Percentiles rank a stretch among this genome's conserved stretches.
phyloP scores from a whole-genome alignment of 2,113 vertebrate genomes.

The Gallinago media region DNA sequence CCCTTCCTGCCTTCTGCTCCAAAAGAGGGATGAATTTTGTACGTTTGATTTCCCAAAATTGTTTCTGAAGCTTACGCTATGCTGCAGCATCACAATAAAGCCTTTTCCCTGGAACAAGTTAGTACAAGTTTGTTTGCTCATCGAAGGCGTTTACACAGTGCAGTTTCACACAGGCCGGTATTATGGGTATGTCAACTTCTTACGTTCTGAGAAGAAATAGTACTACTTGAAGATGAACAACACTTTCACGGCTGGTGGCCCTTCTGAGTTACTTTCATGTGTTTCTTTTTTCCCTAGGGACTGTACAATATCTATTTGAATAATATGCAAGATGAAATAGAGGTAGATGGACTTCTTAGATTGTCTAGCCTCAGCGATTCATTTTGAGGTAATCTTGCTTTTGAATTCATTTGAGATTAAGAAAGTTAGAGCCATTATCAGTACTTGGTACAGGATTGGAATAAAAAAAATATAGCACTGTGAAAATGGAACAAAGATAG shows the following conservation, averaged over 20 bases:
- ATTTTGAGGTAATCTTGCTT: slow-evolving; percentile 29
- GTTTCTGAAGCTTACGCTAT: background rate
- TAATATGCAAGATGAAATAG: slow-evolving; percentile 18
- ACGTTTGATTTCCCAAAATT: slow-evolving; percentile 4
- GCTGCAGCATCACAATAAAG: slow-evolving; percentile 45
- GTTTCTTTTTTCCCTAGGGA: slow-evolving; percentile 3
- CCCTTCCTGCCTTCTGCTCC: background rate
- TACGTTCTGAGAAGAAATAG: background rate
- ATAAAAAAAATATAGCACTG: background rate
- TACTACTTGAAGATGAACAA: background rate
- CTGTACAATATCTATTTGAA: background rate
- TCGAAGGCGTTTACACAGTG: background rate
- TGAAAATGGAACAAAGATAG: background rate
- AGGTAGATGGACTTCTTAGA: slow-evolving; percentile 40
- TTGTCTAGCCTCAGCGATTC: slow-evolving; percentile 14
- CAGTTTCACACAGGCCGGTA: background rate
- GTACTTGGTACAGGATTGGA: background rate
- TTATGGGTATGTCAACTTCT: background rate
- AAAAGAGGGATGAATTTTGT: slow-evolving; percentile 52
- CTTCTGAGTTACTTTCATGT: background rate
- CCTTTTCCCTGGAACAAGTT: slow-evolving; percentile 20
- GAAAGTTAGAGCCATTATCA: background rate
- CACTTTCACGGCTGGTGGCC: background rate
- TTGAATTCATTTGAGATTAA: background rate
- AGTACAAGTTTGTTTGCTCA: background rate